Evolutionary conservation across 1,140 invertebrate species (phyloP).

Genomic region (Diachasmimorpha longicaudata): DNA sequence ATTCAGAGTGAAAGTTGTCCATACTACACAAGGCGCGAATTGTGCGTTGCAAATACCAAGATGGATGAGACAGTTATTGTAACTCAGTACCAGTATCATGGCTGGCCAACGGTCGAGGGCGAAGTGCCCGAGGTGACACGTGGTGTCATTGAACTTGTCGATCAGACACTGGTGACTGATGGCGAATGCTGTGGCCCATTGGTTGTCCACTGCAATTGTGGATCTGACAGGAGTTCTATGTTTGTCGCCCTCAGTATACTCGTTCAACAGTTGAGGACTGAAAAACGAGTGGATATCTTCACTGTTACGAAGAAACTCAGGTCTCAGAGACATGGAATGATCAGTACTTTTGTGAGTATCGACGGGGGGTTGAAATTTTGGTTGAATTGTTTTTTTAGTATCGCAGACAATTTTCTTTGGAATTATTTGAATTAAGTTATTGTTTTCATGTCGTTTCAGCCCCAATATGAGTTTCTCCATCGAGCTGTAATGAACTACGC

Average conservation of each 20-base stretch:
- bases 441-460: slow-evolving; percentile 65
- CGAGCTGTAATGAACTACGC: slow-evolving; percentile 88
- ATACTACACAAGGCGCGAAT: slow-evolving; percentile 83
- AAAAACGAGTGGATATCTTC: slow-evolving; percentile 86
- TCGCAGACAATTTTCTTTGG: too few relatives aligned
- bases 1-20: slow-evolving; percentile 87
- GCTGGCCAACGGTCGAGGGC: slow-evolving; percentile 85
- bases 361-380: not conserved
- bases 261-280: slow-evolving; percentile 80
- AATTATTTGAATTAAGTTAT: not conserved
- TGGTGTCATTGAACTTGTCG: slow-evolving; percentile 81
- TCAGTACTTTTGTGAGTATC: slow-evolving; percentile 79
- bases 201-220: slow-evolving; percentile 84
- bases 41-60: slow-evolving; percentile 78
- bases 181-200: slow-evolving; percentile 68
- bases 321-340: slow-evolving; percentile 81
- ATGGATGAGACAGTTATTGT: slow-evolving; percentile 74
- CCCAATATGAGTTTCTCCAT: slow-evolving; percentile 91
- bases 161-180: slow-evolving; percentile 69
- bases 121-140: slow-evolving; percentile 86
- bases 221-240: slow-evolving; percentile 86
- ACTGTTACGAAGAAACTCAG: slow-evolving; percentile 82
- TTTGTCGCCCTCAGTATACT: slow-evolving; percentile 87
- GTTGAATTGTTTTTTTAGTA: too few relatives aligned
- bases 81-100: slow-evolving; percentile 87